These are phyloP conservation scores for Cardiocondyla obscurior DNA, from an alignment of 1,140 invertebrate species.

Conservation along the genomic window DNA sequence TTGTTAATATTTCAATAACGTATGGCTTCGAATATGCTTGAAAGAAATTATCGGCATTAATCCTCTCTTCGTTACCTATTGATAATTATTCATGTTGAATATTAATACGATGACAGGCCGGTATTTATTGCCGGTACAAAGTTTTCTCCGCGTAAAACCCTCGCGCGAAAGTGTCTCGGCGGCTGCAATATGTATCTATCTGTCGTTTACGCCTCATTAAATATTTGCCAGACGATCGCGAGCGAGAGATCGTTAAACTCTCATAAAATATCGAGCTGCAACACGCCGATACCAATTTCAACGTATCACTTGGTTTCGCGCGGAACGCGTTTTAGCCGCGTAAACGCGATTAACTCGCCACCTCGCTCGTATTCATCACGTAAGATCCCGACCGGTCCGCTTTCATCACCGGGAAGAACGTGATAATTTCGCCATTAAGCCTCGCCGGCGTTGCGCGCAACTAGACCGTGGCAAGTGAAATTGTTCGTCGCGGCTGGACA, in stretches of 20 bases:
- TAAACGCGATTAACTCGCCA: conserved; percentile 38
- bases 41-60: not conserved
- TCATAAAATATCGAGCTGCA: conserved; percentile 29
- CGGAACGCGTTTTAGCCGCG: not conserved
- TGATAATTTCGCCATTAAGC: conserved; percentile 30
- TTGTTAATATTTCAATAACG: not conserved
- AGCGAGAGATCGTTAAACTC: conserved; percentile 56
- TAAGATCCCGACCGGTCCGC: conserved; percentile 3
- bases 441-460: conserved; percentile 7
- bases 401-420: conserved; percentile 35
- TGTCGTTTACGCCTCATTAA: conserved; percentile 55
- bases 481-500: not conserved
- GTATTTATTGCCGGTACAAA: not conserved
- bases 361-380: conserved; percentile 36
- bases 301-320: conserved; percentile 14
- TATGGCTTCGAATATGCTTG: not conserved
- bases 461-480: conserved; percentile 8
- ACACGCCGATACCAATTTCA: conserved; percentile 5
- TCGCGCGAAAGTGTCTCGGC: not conserved
- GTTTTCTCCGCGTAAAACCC: not conserved
- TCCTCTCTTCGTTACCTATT: not conserved
- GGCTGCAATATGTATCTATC: not conserved
- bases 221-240: conserved; percentile 36
- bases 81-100: not conserved
- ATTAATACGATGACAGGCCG: not conserved